A percentile compares a stretch with the other conserved stretches of the same genome.
These are phyloP conservation scores for Oscarella lobularis DNA, from an alignment of 37 sponge, comb jelly and placozoan species.

Conservation along the genomic window DNA sequence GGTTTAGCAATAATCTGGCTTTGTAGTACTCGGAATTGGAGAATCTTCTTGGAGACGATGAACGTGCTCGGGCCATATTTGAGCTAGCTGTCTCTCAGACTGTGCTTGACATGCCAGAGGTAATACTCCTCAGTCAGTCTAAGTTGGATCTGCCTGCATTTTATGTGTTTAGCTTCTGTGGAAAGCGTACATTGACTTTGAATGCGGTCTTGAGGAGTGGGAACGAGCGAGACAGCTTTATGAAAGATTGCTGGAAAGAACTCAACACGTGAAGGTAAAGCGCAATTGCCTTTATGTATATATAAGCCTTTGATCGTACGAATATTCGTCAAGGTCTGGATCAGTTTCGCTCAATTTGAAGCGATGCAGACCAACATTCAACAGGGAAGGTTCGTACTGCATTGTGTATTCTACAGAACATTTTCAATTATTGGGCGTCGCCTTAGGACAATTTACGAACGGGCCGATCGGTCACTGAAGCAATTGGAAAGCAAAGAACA, in stretches of 20 bases:
- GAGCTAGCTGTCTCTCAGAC: conserved; percentile 86
- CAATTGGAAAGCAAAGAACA: conserved; percentile 35
- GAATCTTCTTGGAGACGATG: conserved; percentile 42
- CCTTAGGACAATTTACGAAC: conserved; percentile 39
- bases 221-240: conserved; percentile 60
- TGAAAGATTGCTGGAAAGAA: conserved; percentile 69
- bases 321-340: conserved; percentile 41
- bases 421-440: too few species aligned
- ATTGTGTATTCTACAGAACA: too few species aligned
- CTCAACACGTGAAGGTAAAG: conserved; percentile 81
- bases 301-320: neutral
- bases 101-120: conserved; percentile 94
- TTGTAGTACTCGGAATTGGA: conserved; percentile 8
- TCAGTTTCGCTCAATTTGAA: conserved; percentile 89
- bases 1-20: neutral
- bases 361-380: conserved; percentile 10
- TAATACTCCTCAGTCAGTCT: conserved; percentile 1
- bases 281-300: neutral
- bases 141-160: neutral
- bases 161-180: conserved; percentile 34
- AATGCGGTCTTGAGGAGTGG: conserved; percentile 72
- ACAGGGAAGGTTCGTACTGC: neutral
- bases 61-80: conserved; percentile 81
- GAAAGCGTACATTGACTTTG: conserved; percentile 98
- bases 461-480: conserved; percentile 48